Percentiles rank a stretch among this genome's conserved stretches.
Conservation (phyloP, 2,113 vertebrate species). For the Acrocephalus kingi region DNA sequence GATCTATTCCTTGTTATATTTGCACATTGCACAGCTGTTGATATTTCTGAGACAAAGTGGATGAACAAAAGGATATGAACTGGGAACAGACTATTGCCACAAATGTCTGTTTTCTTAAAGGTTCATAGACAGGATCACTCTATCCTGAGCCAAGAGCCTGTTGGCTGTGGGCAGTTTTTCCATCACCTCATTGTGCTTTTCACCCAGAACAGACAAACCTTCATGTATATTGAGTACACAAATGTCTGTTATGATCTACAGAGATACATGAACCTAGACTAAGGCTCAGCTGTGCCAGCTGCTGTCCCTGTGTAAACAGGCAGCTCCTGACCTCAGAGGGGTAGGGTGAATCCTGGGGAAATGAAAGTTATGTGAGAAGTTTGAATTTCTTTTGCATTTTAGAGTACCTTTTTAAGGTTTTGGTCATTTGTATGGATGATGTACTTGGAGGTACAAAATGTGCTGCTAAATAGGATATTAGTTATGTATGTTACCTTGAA, state of each 20-base stretch:
- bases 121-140: neutral
- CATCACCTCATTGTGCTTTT: neutral
- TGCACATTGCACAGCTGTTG: neutral
- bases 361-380: neutral
- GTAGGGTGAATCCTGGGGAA: neutral
- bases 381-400: neutral
- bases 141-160: neutral
- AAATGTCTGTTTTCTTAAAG: neutral
- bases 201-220: neutral
- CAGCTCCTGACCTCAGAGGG: neutral
- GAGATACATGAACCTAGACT: neutral
- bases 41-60: neutral
- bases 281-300: neutral
- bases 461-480: neutral
- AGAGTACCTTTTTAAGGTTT: neutral
- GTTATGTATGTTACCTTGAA: neutral
- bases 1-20: neutral
- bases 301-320: neutral
- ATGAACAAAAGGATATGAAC: neutral
- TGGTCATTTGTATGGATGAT: neutral
- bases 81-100: neutral
- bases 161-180: neutral
- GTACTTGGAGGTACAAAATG: neutral
- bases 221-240: neutral
- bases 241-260: neutral